Base-by-base conservation (phyloP, 1,140 invertebrate genomes). In the Agrypnia vestita region DNA sequence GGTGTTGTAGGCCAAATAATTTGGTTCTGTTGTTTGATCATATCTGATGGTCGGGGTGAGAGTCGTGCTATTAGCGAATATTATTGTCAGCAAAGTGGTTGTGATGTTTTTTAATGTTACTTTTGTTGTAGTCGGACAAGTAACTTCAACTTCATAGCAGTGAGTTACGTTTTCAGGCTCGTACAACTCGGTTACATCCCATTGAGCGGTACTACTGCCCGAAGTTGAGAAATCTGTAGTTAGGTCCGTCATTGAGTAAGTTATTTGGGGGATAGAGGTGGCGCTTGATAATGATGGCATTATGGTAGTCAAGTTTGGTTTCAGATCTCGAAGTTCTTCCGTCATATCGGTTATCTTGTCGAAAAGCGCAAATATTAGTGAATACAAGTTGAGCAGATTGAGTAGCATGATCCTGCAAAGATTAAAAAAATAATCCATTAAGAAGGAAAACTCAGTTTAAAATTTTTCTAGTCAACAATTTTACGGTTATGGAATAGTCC, bases 321-420 rank as follows among this genome's bases (percentile, higher is more conserved):
- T 91, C 9, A 93, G 83, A 80, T 85, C 82, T 46, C 89, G 85
- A 21, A 93, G 84, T 17, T 91, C 87, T 51, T 87, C 86, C 75
- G 89, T 91, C 93, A 97, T 97, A 56, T 93, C 91, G 80, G 92
- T 91, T 76, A 98, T 97, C 89, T 97, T 98, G 75, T 93, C 94
- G 86, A 99, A 99, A n/a, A 98, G 91, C 0, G 97, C 96, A 86
- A 98, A 95, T 85, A 98, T 98, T 43, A 99, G 89, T 0, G 97
- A 97, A 85, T 98, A 98, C 82, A 99, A 91, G 88, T 99, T 99
- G 19, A 99, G 89, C 69, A 99, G 91, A 90, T 99, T 98, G 15
- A 99, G 89, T 3, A 97, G 90, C 94, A 99, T 97, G 81, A 99
- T 99, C 84, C 98, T 97, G 89, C 81, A 91, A 92, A 83, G 7